Base-by-base conservation (phyloP, 1,140 invertebrate species). In the Epicauta chinensis region DNA sequence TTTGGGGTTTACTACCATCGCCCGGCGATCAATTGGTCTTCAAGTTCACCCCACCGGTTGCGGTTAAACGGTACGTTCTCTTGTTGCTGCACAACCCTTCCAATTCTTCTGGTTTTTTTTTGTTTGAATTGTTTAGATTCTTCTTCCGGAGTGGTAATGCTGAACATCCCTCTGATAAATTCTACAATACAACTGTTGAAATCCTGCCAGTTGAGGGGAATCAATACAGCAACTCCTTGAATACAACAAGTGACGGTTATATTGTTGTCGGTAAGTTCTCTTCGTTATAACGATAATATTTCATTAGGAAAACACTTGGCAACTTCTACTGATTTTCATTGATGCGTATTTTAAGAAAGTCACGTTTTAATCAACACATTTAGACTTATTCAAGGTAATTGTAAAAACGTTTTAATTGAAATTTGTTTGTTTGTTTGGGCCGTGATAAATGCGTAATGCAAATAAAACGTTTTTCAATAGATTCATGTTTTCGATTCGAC, bases 1-100 rank as follows among this genome's bases (percentile, higher is more conserved):
- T 96, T 69, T 97, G 95, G 95, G 92, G 91, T 11, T 71, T 92
- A 10, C 75, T 89, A 13, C 93, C 94, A 0, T 84, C 89, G 59
- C 78, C 82, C 17, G 91, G 89, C 1, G 91, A 97, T 69, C 75
- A 82, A 36, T 74, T 97, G 9, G 80, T 82, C 47, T 90, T 97
- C 68, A 82, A 84, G 67, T 95, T 95, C 69, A 74, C 77, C 42
- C 78, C 80, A 53, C 89, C 93, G 17, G 80, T 85, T 61, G 62
- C 73, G 60, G 71, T 97, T 59, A 84, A 85, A 69, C 86, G 78
- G 89, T 92, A 75, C 76, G n/a, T n/a, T n/a, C n/a, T n/a, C n/a
- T n/a, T n/a, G n/a, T n/a, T n/a, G n/a, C n/a, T n/a, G n/a, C n/a
- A n/a, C n/a, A n/a, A n/a, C 13, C 29, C 11, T 30, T 13, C 2